These are phyloP conservation scores for Cetoscarus ocellatus DNA, from an alignment of 2,797 vertebrate genomes.

Conservation along the genomic window DNA sequence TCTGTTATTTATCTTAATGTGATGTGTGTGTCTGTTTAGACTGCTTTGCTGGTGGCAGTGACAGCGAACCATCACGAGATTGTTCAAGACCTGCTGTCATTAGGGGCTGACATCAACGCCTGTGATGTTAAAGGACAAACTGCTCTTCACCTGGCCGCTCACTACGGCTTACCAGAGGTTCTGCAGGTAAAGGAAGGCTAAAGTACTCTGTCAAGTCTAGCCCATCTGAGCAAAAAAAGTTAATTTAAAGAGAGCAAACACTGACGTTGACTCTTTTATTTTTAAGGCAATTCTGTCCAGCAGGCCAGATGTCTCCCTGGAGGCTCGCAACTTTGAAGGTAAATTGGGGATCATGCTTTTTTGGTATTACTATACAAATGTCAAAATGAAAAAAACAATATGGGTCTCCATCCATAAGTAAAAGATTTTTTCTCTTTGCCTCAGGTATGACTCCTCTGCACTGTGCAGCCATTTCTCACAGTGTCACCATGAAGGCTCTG, in stretches of 20 bases:
- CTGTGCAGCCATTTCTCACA: constrained; percentile 90
- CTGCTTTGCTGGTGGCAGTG: constrained; percentile 91
- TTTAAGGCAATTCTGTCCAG: constrained; percentile 76
- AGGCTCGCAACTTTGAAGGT: constrained; percentile 94
- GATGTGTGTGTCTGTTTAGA: constrained; percentile 71
- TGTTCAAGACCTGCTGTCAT: constrained; percentile 87
- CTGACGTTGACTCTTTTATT: constrained; percentile 15
- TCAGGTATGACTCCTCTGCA: constrained; percentile 92
- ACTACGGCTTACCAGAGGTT: constrained; percentile 87
- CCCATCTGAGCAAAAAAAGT: background rate
- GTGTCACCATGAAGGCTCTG: constrained; percentile 79
- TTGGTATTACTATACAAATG: background rate
- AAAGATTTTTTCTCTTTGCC: background rate
- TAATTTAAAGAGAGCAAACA: background rate
- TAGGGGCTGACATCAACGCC: constrained; percentile 88
- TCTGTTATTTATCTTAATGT: background rate
- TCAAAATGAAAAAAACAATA: too few species aligned
- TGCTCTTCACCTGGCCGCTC: constrained; percentile 89
- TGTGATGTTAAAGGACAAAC: constrained; percentile 91
- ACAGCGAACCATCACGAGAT: constrained; percentile 91
- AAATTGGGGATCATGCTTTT: constrained; percentile 1
- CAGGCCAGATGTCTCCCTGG: constrained; percentile 80
- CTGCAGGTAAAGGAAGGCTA: constrained; percentile 83
- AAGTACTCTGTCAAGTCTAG: background rate
- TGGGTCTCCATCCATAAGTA: background rate